Base-by-base conservation (phyloP, 2,888 invertebrate species). In the Acrobasis consociella region DNA sequence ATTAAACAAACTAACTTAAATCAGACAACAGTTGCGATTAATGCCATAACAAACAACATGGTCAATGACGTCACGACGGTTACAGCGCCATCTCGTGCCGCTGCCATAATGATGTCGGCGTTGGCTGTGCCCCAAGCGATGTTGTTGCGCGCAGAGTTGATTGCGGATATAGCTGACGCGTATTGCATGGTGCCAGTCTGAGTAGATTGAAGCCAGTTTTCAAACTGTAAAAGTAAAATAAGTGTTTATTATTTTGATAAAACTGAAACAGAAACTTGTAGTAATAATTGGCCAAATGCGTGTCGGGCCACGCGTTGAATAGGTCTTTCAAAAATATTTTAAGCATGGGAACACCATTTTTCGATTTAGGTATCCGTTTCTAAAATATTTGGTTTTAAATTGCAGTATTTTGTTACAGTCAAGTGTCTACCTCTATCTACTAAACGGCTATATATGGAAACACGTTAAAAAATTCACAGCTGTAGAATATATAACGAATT, bases 61-160 rank as follows among this genome's bases (percentile, higher is more conserved):
- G 75, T 69, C 0, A 76, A 55, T 11, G 89, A 89, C 7, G 76
- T 73, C 2, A 79, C 63, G 5, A 72, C 64, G 0, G 66, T 68
- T 0, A 79, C 64, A 0, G 89, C 83, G 5, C 82, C 73, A 17
- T 68, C 82, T 63, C 75, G 80, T 0, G 81, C 81, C 0, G 90
- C 89, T 2, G 69, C 69, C 2, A 87, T 37, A 17, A 91, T 80
- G 0, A 62, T 68, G 7, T 90, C 87, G 1, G 77, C 88, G 15
- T 90, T 85, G 0, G 67, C 73, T 1, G 77, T 78, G 0, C 89
- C 91, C 91, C 91, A 91, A 0, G 74, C 81, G 11, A 89, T 88
- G 68, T 86, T 90, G 62, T 2, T 70, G 0, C 90, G 75, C 0
- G 91, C 87, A 1, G 85, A 78, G 9, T 38, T 72, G 31, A 91